Conservation (phyloP, 2,113 vertebrate species). For the Callaeas wilsoni region DNA sequence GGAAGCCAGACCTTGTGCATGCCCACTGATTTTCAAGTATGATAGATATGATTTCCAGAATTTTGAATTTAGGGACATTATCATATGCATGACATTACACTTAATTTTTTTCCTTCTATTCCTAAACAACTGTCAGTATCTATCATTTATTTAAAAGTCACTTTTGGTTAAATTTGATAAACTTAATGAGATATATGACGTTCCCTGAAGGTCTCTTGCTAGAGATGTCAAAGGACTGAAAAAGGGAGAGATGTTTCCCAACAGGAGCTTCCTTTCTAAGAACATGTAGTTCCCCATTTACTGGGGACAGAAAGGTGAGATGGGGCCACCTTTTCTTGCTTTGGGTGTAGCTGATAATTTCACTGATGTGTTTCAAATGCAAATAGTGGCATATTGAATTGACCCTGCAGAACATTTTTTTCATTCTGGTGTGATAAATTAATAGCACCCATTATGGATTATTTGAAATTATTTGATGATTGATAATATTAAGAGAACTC, state of each 20-base stretch:
- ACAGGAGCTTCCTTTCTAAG: not conserved
- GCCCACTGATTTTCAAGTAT: not conserved
- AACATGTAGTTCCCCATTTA: not conserved
- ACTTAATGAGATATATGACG: not conserved
- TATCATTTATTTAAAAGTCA: not conserved
- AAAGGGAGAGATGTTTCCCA: slow-evolving; percentile 30
- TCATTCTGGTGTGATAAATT: not conserved
- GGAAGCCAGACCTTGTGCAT: not conserved
- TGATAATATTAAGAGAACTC: not conserved
- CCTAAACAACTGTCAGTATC: not conserved
- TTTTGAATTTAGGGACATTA: not conserved
- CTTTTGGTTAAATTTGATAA: not conserved
- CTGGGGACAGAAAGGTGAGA: not conserved
- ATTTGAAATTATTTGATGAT: no score
- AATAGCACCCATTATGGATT: not conserved
- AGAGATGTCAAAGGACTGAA: not conserved
- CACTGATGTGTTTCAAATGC: not conserved
- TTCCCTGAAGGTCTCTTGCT: not conserved
- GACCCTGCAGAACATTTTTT: not conserved
- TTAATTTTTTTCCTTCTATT: not conserved
- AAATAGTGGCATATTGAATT: not conserved
- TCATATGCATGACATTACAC: not conserved
- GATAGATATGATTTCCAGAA: not conserved
- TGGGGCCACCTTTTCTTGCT: not conserved
- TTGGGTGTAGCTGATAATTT: not conserved